Base-by-base conservation (phyloP, 2,888 invertebrate genomes). In the Drosophila eohydei region DNA sequence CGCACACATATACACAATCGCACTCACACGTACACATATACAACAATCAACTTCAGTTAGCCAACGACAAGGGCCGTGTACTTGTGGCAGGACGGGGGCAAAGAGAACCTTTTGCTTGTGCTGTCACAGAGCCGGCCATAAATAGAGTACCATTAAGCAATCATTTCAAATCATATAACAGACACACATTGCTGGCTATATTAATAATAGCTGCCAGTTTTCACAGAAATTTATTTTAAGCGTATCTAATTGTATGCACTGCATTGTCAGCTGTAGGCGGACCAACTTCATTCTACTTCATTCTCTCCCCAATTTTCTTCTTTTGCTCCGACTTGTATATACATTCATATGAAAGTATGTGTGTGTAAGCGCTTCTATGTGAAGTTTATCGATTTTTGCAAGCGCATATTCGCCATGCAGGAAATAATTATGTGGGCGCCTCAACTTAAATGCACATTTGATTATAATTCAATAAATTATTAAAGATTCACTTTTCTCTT, bases 331-430 rank as follows among this genome's bases (percentile, higher is more conserved):
- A 41, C 64, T 57, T 64, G 12, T 55, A 28, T 28, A 60, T 50
- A 63, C 54, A 70, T 55, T 40, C 32, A 41, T 61, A 43, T 60
- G 46, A 16, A 52, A 56, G 32, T 71, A 58, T 73, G 57, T 71
- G 57, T 74, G 56, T 72, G 59, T 74, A 46, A 72, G 43, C 30
- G 61, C 44, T 36, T 44, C 68, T 73, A 76, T 84, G 74, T 82
- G 70, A 69, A 74, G 71, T 69, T 61, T 87, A 87, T 87, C 74
- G 87, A 87, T 87, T 87, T 83, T 90, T 80, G 74, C 80, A 60
- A 71, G 38, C 57, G 63, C 52, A 70, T 68, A 80, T 87, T 83
- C 83, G 81, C 66, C 60, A 21, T 55, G 30, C 9, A 16, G 43
- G 32, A 63, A 67, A 40, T 51, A 56, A 56, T 61, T 71, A 67